Conservation (phyloP, 1,140 invertebrate species). For the Homarus americanus region DNA sequence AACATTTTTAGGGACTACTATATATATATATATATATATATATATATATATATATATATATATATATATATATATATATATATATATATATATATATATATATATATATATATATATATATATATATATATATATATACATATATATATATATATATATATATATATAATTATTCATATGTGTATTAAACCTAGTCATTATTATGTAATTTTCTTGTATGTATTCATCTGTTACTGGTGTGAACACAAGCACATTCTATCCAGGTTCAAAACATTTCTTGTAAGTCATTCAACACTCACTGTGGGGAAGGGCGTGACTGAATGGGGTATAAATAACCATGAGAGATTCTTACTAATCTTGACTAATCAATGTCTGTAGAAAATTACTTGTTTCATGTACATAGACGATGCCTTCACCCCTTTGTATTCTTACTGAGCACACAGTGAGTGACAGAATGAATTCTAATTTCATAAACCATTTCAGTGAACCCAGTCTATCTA, state of each 20-base stretch:
- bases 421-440: too few relatives aligned
- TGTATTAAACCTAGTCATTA: conserved; percentile 35
- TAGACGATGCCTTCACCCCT: neutral
- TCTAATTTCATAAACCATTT: neutral
- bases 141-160: conserved; percentile 8
- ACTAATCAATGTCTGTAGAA: neutral
- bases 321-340: neutral
- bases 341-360: neutral
- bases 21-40: too few relatives aligned
- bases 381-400: neutral
- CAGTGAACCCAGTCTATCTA: neutral
- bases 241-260: neutral
- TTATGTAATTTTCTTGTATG: conserved; percentile 7
- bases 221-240: conserved; percentile 13
- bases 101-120: conserved; percentile 12
- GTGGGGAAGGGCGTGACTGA: neutral
- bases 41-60: conserved; percentile 19
- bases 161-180: neutral
- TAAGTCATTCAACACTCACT: neutral
- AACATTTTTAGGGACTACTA: neutral
- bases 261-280: neutral
- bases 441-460: neutral
- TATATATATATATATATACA: conserved; percentile 21
- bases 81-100: neutral
- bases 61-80: conserved; percentile 18